These are phyloP conservation scores for Pao palembangensis DNA, from an alignment of 2,113 vertebrate genomes.

Conservation along the genomic window DNA sequence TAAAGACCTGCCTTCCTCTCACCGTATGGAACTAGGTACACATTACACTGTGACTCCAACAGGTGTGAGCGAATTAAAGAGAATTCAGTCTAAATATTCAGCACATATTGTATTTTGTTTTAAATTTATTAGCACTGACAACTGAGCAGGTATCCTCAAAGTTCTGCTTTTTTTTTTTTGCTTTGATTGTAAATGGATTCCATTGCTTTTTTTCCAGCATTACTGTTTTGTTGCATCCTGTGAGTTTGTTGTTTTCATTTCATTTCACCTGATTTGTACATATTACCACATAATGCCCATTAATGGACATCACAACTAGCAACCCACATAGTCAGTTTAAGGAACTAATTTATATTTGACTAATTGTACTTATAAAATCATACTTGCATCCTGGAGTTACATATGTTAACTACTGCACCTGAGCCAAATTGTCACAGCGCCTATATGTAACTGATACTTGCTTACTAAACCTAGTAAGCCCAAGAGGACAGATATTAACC, in stretches of 20 bases:
- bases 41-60: not conserved
- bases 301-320: constrained; percentile 16
- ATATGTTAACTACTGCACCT: constrained; percentile 7
- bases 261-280: constrained; percentile 47
- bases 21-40: constrained; percentile 90
- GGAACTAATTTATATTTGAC: not conserved
- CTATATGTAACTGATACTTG: constrained; percentile 13
- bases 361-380: constrained; percentile 7
- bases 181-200: constrained; percentile 11
- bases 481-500: constrained; percentile 54
- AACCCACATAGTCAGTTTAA: not conserved
- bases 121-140: not conserved
- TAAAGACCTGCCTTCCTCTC: constrained; percentile 88
- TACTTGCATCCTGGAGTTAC: constrained; percentile 13
- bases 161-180: constrained; percentile 1
- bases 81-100: too few species aligned
- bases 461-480: constrained; percentile 66
- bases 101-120: too few species aligned
- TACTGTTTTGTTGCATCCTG: constrained; percentile 21
- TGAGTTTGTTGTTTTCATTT: constrained; percentile 32
- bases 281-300: constrained; percentile 6
- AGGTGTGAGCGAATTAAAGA: too few species aligned
- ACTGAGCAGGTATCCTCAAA: not conserved
- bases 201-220: constrained; percentile 32
- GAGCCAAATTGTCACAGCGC: constrained; percentile 4